Evolutionary conservation across 2,888 invertebrate genomes (phyloP).

Genomic region (Rhaphigaster nebulosa): DNA sequence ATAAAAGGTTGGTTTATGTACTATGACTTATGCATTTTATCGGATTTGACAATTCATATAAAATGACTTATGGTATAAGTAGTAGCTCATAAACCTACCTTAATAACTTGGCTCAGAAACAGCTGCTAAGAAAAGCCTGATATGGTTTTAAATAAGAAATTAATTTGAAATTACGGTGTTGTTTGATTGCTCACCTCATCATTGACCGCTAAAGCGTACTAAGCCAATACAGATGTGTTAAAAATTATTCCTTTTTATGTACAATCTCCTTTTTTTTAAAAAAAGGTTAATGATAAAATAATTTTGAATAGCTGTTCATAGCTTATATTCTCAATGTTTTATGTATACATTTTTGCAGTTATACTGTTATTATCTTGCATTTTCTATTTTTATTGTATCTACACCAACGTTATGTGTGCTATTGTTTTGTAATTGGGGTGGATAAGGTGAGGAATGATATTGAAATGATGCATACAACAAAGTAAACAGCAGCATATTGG

Average conservation of each 20-base stretch:
- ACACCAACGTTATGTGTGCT: constrained; percentile 19
- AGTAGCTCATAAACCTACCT: background rate
- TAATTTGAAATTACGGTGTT: background rate
- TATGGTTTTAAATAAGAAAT: background rate
- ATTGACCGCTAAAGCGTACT: background rate
- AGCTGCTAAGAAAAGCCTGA: constrained; percentile 6
- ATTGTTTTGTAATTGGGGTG: constrained; percentile 42
- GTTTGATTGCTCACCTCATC: constrained; percentile 29
- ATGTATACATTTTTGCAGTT: constrained; percentile 1
- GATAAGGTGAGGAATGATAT: constrained; percentile 52
- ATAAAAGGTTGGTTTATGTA: background rate
- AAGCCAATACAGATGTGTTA: constrained; percentile 8
- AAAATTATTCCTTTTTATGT: constrained; percentile 24
- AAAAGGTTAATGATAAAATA: background rate
- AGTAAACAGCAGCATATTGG: constrained; percentile 56
- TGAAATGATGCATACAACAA: background rate
- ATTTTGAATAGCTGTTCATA: constrained; percentile 19
- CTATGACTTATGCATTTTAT: background rate
- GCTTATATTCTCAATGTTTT: constrained; percentile 11
- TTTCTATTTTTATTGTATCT: constrained; percentile 19
- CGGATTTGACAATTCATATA: background rate
- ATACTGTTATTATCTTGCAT: background rate
- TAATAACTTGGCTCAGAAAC: background rate
- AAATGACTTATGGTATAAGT: background rate
- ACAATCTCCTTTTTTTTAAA: background rate